These are phyloP conservation scores for Strongylocentrotus purpuratus DNA, from an alignment of 35 echinoderm and acorn worm species.

Conservation along the genomic window DNA sequence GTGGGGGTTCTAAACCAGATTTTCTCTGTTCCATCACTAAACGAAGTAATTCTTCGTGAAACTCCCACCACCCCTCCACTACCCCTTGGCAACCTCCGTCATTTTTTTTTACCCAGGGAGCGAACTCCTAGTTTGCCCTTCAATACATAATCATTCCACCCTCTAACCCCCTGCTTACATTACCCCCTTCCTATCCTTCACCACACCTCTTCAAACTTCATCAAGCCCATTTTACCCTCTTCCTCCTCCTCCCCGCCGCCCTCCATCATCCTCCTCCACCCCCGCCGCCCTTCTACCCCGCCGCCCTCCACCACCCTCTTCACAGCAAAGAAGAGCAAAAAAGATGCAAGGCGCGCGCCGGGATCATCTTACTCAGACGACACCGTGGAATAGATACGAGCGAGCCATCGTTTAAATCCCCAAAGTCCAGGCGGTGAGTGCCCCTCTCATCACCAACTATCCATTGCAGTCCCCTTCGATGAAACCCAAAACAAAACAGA, in stretches of 20 bases:
- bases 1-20: too few relatives aligned
- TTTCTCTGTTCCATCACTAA: too few relatives aligned
- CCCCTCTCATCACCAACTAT: not conserved
- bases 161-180: too few relatives aligned
- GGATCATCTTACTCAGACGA: not conserved
- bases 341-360: not conserved
- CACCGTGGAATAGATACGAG: not conserved
- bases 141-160: too few relatives aligned
- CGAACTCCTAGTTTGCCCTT: too few relatives aligned
- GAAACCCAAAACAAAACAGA: conserved; percentile 3
- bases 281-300: too few relatives aligned
- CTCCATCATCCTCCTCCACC: not conserved
- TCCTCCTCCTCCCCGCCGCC: too few relatives aligned
- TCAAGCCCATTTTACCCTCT: too few relatives aligned
- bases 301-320: not conserved
- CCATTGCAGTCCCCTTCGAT: not conserved
- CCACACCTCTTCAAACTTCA: not conserved
- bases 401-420: not conserved
- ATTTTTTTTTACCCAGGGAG: too few relatives aligned
- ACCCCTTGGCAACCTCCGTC: too few relatives aligned
- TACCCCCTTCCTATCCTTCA: not conserved
- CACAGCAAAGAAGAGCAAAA: not conserved
- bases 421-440: not conserved
- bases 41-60: too few relatives aligned
- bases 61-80: too few relatives aligned